Percentiles rank a stretch among this genome's conserved stretches.
phyloP scores from a whole-genome alignment of 2,113 vertebrate species.

The Pleuronectes platessa region DNA sequence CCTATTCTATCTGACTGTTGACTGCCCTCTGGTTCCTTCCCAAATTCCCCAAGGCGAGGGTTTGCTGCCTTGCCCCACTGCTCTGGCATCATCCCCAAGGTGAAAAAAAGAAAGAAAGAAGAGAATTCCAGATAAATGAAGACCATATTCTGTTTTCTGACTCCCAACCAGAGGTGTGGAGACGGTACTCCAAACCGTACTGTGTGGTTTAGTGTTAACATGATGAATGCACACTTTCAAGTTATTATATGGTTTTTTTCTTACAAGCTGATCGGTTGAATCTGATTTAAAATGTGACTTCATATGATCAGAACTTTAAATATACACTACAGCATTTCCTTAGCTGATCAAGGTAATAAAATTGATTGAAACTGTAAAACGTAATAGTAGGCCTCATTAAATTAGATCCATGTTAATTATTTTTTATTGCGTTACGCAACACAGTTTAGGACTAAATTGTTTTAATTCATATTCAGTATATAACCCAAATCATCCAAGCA shows the following conservation, averaged over 20 bases:
- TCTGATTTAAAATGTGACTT: slow-evolving; percentile 7
- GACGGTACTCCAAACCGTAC: slow-evolving; percentile 35
- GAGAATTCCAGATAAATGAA: slow-evolving; percentile 75
- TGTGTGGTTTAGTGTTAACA: slow-evolving; percentile 26
- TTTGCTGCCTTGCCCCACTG: slow-evolving; percentile 63
- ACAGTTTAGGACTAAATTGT: not conserved
- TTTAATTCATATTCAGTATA: not conserved
- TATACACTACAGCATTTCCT: not conserved
- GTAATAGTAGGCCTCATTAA: not conserved
- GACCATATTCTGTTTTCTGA: slow-evolving; percentile 70
- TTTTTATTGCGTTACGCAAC: not conserved
- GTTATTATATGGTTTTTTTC: slow-evolving; percentile 14
- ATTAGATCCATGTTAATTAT: slow-evolving; percentile 4
- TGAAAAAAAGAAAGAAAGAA: slow-evolving; percentile 43
- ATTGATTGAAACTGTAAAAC: slow-evolving; percentile 13
- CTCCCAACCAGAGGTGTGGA: slow-evolving; percentile 49
- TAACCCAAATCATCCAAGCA: not conserved
- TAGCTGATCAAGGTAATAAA: slow-evolving; percentile 18
- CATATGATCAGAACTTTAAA: not conserved
- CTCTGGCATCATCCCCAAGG: slow-evolving; percentile 51
- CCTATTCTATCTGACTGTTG: slow-evolving; percentile 46
- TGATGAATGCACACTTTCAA: slow-evolving; percentile 17
- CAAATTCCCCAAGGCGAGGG: slow-evolving; percentile 53
- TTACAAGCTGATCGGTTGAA: not conserved
- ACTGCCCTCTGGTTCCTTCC: slow-evolving; percentile 50